Base-by-base conservation (phyloP, 2,888 invertebrate genomes). In the Agrenia bidenticulata region DNA sequence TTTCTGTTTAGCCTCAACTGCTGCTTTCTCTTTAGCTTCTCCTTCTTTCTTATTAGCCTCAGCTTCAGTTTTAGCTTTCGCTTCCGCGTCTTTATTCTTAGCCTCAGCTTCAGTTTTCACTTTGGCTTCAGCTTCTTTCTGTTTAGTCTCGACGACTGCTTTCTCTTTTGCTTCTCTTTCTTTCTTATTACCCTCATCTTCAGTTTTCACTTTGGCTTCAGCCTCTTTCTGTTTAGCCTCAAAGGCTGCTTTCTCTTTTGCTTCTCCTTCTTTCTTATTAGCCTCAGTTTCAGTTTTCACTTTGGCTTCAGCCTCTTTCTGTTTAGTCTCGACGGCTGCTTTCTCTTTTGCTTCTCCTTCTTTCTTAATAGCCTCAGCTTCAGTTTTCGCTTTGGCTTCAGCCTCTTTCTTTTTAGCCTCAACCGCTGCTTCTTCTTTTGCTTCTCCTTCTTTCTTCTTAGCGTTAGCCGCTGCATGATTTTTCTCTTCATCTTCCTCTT, bases 241-340 rank as follows among this genome's bases (percentile, higher is more conserved):
- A 17, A 5, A 19, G 41, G n/a, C 45, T 19, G 45, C 45, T 61
- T 15, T 41, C 32, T 32, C 11, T 32, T 32, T 32, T 11, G 4
- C 32, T 32, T 32, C 32, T 11, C 23, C 49, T 42, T 19, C 63
- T 61, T 54, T 69, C 76, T 77, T 64, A 51, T 66, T 61, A 45
- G 63, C 23, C 26, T 64, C 66, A 1, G 39, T 15, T 66, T 77
- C 0, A 77, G 77, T 17, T n/a, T n/a, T 24, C 19, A 21, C 63
- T 61, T 54, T 69, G 76, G 77, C 66, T 53, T 66, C 63, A 45
- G 63, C 23, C 26, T 64, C 66, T 15, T 66, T 77, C 0, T 77
- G 77, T 17, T n/a, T n/a, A n/a, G n/a, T n/a, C n/a, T n/a, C n/a
- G n/a, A 60, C 63, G 45, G 63, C 23, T 37, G 63, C 66, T 15